Evolutionary conservation across 2,113 vertebrate genomes (phyloP).

Genomic region (Columba livia): DNA sequence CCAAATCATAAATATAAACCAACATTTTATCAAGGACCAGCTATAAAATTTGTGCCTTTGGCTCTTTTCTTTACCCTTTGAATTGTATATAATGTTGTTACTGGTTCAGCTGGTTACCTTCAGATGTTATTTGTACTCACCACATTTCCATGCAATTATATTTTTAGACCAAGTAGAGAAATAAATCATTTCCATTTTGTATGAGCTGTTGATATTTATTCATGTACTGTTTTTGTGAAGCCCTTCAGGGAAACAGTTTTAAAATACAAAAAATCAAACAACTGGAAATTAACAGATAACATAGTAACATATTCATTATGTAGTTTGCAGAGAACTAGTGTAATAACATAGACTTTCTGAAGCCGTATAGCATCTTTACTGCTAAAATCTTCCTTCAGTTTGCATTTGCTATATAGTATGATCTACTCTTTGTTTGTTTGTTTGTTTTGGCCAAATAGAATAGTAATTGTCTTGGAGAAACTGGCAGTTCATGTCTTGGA

Average conservation of each 20-base stretch:
- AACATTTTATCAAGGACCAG: neutral
- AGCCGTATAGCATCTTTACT: neutral
- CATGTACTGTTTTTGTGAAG: constrained; percentile 60
- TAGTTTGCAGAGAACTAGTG: neutral
- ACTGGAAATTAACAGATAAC: constrained; percentile 47
- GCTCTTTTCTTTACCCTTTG: constrained; percentile 15
- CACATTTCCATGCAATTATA: constrained; percentile 54
- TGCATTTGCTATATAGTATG: neutral
- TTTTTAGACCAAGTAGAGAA: constrained; percentile 39
- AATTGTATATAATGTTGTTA: neutral
- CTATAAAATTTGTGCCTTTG: neutral
- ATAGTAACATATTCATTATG: neutral
- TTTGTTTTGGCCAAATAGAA: neutral
- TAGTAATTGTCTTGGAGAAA: neutral
- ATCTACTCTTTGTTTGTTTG: neutral
- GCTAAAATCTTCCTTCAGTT: neutral
- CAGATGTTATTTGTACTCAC: constrained; percentile 23
- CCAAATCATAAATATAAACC: neutral
- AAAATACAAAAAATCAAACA: constrained; percentile 55
- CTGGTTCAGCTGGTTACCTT: constrained; percentile 26
- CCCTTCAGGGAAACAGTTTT: constrained; percentile 22
- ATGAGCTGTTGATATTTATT: constrained; percentile 56
- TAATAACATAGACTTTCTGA: neutral
- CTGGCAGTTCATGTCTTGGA: no score
- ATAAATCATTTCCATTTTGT: constrained; percentile 54